Evolutionary conservation across 2,113 vertebrate genomes (phyloP).

Genomic region (Cavia porcellus): DNA sequence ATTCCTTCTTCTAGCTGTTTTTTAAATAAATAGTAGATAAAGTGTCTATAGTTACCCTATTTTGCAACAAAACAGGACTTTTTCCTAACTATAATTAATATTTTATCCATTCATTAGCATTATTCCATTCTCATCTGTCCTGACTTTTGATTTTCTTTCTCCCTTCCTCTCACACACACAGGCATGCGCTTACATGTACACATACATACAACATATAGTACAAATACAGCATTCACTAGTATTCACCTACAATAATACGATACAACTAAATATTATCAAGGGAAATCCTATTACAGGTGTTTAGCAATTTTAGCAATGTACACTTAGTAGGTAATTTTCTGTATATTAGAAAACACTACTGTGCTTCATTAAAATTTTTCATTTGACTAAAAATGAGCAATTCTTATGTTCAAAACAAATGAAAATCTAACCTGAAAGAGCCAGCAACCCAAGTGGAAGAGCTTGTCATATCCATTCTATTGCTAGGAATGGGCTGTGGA

Average conservation of each 20-base stretch:
- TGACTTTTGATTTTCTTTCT: background rate
- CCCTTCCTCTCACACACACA: no score
- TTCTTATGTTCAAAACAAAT: constrained; percentile 33
- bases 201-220: background rate
- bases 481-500: constrained; percentile 89
- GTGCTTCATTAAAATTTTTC: constrained; percentile 1
- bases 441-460: constrained; percentile 86
- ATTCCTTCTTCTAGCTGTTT: no score
- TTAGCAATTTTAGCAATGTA: background rate
- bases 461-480: constrained; percentile 76
- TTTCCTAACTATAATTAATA: background rate
- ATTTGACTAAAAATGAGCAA: constrained; percentile 32
- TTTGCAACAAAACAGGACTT: background rate
- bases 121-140: background rate
- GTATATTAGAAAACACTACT: background rate
- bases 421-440: constrained; percentile 86
- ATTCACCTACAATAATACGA: constrained; percentile 1
- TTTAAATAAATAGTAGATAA: background rate
- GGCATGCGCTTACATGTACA: background rate
- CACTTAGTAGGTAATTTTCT: background rate
- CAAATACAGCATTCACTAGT: background rate
- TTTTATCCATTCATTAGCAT: background rate
- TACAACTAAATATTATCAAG: background rate
- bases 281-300: background rate
- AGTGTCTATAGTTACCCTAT: background rate